Conservation (phyloP, 2,797 vertebrate genomes). For the Anolis apletophallus region DNA sequence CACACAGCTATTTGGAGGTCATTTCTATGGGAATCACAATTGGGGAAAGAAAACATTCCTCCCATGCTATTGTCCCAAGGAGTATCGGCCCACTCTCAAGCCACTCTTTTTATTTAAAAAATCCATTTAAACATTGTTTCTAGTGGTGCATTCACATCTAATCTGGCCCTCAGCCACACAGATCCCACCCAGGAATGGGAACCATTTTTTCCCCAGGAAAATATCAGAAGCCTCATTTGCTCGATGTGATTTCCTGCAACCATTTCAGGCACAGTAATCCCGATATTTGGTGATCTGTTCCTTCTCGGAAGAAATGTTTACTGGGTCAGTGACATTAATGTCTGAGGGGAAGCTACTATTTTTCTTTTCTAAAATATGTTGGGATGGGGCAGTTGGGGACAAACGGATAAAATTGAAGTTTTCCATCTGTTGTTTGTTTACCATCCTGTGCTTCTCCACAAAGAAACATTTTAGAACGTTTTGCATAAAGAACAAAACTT, state of each 20-base stretch:
- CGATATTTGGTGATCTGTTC: neutral
- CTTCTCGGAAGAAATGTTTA: neutral
- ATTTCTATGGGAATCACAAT: too few relatives aligned
- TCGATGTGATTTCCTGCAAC: neutral
- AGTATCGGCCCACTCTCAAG: neutral
- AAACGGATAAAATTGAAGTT: too few relatives aligned
- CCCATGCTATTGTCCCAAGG: neutral
- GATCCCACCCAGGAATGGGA: neutral
- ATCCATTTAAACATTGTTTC: neutral
- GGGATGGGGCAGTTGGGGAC: too few relatives aligned
- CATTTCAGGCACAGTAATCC: neutral
- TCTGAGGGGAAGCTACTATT: neutral
- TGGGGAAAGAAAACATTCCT: neutral
- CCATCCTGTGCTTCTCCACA: too few relatives aligned
- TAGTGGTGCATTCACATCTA: neutral
- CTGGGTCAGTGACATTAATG: neutral
- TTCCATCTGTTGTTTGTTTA: too few relatives aligned
- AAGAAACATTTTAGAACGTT: too few relatives aligned
- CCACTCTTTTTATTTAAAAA: neutral
- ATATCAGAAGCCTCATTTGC: neutral
- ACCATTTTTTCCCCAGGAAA: neutral
- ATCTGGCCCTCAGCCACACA: neutral
- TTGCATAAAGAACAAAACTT: too few relatives aligned
- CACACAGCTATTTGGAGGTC: too few relatives aligned
- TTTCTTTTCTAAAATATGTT: neutral